These are phyloP conservation scores for Phrynosoma platyrhinos DNA, from an alignment of 2,113 vertebrate species.

Conservation along the genomic window DNA sequence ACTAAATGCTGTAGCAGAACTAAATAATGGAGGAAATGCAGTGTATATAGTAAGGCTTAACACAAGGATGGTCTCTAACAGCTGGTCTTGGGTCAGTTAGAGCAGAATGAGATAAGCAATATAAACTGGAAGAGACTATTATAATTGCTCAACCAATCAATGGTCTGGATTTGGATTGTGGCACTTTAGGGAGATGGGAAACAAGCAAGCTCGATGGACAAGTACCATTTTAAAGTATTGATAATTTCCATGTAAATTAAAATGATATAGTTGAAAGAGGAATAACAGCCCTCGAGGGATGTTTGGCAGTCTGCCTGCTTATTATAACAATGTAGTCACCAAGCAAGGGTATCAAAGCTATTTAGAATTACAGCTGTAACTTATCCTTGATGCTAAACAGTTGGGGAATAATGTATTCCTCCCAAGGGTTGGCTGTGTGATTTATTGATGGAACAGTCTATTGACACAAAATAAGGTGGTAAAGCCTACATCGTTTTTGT, in stretches of 20 bases:
- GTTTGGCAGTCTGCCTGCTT: slow-evolving; percentile 65
- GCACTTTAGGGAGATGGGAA: slow-evolving; percentile 50
- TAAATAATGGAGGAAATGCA: slow-evolving; percentile 16
- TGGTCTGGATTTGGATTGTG: slow-evolving; percentile 53
- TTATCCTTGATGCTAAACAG: slow-evolving; percentile 63
- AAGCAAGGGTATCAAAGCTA: slow-evolving; percentile 60
- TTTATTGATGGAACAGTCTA: slow-evolving; percentile 17
- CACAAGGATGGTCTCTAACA: not conserved
- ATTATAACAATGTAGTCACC: slow-evolving; percentile 62
- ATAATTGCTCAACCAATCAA: slow-evolving; percentile 46
- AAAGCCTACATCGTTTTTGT: slow-evolving; percentile 30
- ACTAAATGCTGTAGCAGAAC: slow-evolving; percentile 22
- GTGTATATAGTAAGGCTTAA: slow-evolving; percentile 6
- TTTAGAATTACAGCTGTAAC: slow-evolving; percentile 70
- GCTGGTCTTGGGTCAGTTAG: slow-evolving; percentile 4
- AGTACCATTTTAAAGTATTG: slow-evolving; percentile 64
- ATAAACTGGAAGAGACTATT: slow-evolving; percentile 42
- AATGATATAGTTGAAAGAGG: slow-evolving; percentile 65
- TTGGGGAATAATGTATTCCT: slow-evolving; percentile 55
- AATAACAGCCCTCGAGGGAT: slow-evolving; percentile 63
- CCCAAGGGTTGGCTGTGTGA: slow-evolving; percentile 38
- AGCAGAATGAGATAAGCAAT: slow-evolving; percentile 20
- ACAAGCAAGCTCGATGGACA: slow-evolving; percentile 66
- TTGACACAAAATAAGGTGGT: slow-evolving; percentile 21
- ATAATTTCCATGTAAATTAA: slow-evolving; percentile 74